Percentiles rank a stretch among this genome's conserved stretches.
phyloP scores from a whole-genome alignment of 2,113 vertebrate species.

The Percopsis transmontana region DNA sequence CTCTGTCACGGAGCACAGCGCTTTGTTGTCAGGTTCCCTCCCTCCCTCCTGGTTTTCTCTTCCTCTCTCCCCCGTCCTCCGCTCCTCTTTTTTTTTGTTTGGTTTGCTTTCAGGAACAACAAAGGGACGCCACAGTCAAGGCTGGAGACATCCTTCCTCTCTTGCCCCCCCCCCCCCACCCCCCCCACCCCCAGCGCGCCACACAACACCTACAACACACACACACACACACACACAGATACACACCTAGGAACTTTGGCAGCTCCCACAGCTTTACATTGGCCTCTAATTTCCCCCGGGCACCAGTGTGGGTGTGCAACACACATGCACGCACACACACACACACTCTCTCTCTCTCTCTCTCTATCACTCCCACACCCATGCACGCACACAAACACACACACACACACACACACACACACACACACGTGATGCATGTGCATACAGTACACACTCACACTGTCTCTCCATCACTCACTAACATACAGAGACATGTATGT shows the following conservation, averaged over 20 bases:
- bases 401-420: background rate
- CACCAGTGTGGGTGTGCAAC: conserved; percentile 9
- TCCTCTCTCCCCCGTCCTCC: conserved; percentile 37
- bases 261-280: conserved; percentile 63
- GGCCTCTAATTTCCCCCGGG: conserved; percentile 48
- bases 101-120: conserved; percentile 73
- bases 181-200: conserved; percentile 36
- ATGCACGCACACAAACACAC: background rate
- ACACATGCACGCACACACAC: too few relatives aligned
- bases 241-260: conserved; percentile 27
- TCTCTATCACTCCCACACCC: background rate
- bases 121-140: conserved; percentile 73
- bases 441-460: conserved; percentile 7
- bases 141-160: conserved; percentile 67
- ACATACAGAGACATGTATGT: background rate
- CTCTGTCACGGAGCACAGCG: conserved; percentile 66
- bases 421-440: conserved; percentile 20
- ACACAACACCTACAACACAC: conserved; percentile 55
- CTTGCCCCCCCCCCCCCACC: conserved; percentile 26
- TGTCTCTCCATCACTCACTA: background rate
- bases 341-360: background rate
- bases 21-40: conserved; percentile 66
- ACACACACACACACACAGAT: conserved; percentile 28
- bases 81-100: conserved; percentile 61
- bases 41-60: conserved; percentile 42